Conservation (phyloP, 2,888 invertebrate genomes). For the Ophion slaviceki region DNA sequence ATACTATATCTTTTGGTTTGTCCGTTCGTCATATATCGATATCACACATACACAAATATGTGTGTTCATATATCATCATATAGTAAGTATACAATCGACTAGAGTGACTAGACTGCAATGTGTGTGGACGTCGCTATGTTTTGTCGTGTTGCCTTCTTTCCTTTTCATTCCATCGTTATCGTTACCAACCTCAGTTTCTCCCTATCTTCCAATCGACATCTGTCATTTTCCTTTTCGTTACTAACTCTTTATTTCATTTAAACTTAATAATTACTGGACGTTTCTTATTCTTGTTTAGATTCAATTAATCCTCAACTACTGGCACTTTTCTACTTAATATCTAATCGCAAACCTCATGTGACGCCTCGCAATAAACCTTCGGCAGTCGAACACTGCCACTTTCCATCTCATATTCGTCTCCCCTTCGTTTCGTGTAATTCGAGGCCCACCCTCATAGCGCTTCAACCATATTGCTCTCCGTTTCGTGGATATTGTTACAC, state of each 20-base stretch:
- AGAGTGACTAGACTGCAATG: constrained; percentile 82
- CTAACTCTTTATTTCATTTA: constrained; percentile 52
- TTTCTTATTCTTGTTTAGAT: constrained; percentile 76
- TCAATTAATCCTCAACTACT: constrained; percentile 80
- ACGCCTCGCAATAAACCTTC: constrained; percentile 43
- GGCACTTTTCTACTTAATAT: constrained; percentile 83
- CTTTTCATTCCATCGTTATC: constrained; percentile 41
- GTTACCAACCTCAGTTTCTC: neutral
- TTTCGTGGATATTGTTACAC: constrained; percentile 20
- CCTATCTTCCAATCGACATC: neutral
- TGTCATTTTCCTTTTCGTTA: constrained; percentile 40
- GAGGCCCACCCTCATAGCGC: neutral
- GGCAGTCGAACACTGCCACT: neutral
- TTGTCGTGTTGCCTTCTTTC: constrained; percentile 72
- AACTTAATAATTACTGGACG: constrained; percentile 83
- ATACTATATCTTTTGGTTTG: neutral
- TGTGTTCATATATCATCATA: constrained; percentile 62
- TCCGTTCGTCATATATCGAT: constrained; percentile 25
- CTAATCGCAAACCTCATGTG: constrained; percentile 76
- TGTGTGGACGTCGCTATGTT: constrained; percentile 79
- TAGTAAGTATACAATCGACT: constrained; percentile 76
- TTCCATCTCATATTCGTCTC: constrained; percentile 22
- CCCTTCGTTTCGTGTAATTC: neutral
- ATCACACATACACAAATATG: constrained; percentile 45
- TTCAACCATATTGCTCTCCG: constrained; percentile 22